phyloP scores from a whole-genome alignment of 2,797 vertebrate species.

The Bradypodion pumilum region DNA sequence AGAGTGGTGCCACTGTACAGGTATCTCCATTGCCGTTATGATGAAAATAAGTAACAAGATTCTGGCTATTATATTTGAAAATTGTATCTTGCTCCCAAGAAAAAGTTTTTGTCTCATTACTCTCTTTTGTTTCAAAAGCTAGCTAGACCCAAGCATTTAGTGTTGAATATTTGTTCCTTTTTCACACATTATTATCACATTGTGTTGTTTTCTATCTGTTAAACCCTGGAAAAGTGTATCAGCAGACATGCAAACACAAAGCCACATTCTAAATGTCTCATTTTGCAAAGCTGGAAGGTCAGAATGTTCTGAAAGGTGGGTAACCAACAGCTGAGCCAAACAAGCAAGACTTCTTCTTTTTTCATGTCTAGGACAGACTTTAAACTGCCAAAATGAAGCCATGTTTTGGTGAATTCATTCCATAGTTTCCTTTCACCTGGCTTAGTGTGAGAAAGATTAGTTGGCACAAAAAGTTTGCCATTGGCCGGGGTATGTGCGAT shows the following conservation, averaged over 20 bases:
- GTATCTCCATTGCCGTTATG: no score
- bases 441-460: no score
- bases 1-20: not conserved
- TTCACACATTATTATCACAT: not conserved
- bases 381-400: no score
- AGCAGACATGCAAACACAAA: not conserved
- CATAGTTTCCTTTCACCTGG: no score
- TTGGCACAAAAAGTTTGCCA: no score
- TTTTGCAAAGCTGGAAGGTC: not conserved
- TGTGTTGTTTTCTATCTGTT: conserved; percentile 8
- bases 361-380: no score
- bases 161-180: conserved; percentile 1
- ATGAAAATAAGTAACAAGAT: no score
- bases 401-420: no score
- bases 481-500: no score
- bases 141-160: not conserved
- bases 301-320: not conserved
- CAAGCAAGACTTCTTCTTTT: no score
- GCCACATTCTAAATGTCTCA: not conserved
- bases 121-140: not conserved
- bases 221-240: not conserved
- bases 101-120: not conserved
- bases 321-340: not conserved
- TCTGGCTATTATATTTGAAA: not conserved
- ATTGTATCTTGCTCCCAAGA: not conserved